phyloP scores from a whole-genome alignment of 2,113 vertebrate species.

The Lichenostomus cassidix region DNA sequence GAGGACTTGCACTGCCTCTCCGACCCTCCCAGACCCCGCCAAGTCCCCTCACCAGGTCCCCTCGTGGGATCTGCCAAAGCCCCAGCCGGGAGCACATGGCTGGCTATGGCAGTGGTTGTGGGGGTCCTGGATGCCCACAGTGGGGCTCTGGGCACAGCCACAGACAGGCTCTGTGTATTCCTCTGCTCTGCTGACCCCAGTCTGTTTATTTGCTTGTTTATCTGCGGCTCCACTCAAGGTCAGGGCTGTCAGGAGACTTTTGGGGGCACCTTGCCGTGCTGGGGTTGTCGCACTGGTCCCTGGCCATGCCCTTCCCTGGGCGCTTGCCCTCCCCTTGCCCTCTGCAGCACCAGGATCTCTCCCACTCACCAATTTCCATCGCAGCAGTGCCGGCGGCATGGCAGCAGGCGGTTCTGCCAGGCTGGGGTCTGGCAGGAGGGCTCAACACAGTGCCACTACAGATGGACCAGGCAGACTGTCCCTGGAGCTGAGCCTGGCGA shows the following conservation, averaged over 20 bases:
- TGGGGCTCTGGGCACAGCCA: background rate
- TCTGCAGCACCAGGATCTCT: background rate
- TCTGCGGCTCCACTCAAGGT: background rate
- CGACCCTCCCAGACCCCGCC: background rate
- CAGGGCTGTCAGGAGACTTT: background rate
- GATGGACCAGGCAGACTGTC: slow-evolving; percentile 12
- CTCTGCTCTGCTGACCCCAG: background rate
- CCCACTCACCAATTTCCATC: background rate
- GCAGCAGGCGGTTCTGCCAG: background rate
- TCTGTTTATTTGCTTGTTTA: slow-evolving; percentile 5
- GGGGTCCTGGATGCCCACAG: background rate
- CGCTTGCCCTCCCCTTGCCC: background rate
- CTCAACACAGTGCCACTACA: background rate
- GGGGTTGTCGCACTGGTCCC: background rate
- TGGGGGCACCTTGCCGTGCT: background rate
- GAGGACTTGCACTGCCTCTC: background rate
- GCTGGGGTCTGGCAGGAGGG: background rate
- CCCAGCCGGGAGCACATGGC: background rate
- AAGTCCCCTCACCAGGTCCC: background rate
- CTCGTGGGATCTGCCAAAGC: background rate
- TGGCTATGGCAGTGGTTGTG: background rate
- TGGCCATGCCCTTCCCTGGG: accelerated
- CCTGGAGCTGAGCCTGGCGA: background rate
- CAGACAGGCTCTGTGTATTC: background rate
- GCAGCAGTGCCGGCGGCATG: accelerated